Conservation (phyloP, 2,888 invertebrate species). For the Xylota sylvarum region DNA sequence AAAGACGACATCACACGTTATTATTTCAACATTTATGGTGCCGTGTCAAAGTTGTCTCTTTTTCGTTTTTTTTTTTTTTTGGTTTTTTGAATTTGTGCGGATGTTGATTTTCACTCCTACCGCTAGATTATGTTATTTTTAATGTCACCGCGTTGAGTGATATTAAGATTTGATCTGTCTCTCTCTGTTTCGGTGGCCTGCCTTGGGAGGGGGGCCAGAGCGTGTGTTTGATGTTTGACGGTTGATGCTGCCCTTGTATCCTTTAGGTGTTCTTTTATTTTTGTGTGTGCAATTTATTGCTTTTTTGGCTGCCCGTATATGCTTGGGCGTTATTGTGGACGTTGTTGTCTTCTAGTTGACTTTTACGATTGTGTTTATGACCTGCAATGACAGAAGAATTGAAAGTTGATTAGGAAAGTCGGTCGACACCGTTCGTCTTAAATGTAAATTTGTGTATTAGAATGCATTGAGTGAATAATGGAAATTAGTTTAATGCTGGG, state of each 20-base stretch:
- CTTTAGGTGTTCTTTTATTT: slow-evolving; percentile 51
- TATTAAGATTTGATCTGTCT: slow-evolving; percentile 71
- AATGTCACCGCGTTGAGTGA: slow-evolving; percentile 76
- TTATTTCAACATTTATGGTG: slow-evolving; percentile 72
- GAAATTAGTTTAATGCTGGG: slow-evolving; percentile 53
- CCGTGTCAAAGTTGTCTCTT: slow-evolving; percentile 68
- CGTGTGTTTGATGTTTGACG: slow-evolving; percentile 43
- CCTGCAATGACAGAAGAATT: slow-evolving; percentile 75
- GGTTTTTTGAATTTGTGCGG: slow-evolving; percentile 58
- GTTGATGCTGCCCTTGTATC: slow-evolving; percentile 63
- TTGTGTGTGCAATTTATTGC: slow-evolving; percentile 64
- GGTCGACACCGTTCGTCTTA: slow-evolving; percentile 18
- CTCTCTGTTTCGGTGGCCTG: slow-evolving; percentile 12
- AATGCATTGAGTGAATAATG: slow-evolving; percentile 44
- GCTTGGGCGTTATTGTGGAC: slow-evolving; percentile 53
- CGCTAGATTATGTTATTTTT: slow-evolving; percentile 72
- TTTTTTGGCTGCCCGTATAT: slow-evolving; percentile 45
- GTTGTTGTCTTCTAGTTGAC: slow-evolving; percentile 66
- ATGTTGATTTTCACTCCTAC: slow-evolving; percentile 74
- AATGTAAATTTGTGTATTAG: slow-evolving; percentile 38
- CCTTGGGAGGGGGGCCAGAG: not conserved
- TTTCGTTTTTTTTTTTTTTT: too few relatives aligned
- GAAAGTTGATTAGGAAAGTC: slow-evolving; percentile 68
- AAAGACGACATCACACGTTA: slow-evolving; percentile 66
- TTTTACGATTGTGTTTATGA: slow-evolving; percentile 75